phyloP scores from a whole-genome alignment of 2,113 vertebrate species.

The Onychostoma macrolepis region DNA sequence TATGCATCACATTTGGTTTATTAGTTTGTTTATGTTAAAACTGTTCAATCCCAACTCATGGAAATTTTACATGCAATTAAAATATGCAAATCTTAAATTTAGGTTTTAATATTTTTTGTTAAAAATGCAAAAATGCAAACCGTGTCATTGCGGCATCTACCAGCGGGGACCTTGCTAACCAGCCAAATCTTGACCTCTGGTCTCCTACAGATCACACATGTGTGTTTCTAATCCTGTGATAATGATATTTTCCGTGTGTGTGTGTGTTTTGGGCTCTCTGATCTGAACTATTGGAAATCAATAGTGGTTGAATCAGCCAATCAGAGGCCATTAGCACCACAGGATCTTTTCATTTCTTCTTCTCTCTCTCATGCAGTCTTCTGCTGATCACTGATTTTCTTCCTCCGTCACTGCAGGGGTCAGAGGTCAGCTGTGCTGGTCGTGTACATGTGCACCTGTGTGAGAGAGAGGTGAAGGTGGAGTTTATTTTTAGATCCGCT shows the following conservation, averaged over 20 bases:
- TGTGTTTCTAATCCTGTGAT: constrained; percentile 76
- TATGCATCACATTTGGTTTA: too few relatives aligned
- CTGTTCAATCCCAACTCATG: too few relatives aligned
- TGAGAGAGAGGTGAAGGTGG: constrained; percentile 50
- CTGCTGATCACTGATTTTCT: constrained; percentile 1
- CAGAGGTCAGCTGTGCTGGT: neutral
- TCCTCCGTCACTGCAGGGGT: neutral
- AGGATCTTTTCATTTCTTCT: constrained; percentile 43
- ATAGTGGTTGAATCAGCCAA: constrained; percentile 77
- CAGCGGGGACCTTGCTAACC: constrained; percentile 64
- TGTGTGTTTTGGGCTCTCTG: constrained; percentile 59
- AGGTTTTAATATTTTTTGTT: too few relatives aligned
- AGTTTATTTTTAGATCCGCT: constrained; percentile 70
- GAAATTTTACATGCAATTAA: too few relatives aligned
- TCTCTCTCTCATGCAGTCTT: constrained; percentile 30
- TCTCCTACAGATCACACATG: constrained; percentile 41
- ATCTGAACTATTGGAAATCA: constrained; percentile 79
- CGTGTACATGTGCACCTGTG: neutral
- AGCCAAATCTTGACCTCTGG: constrained; percentile 30
- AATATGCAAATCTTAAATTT: too few relatives aligned
- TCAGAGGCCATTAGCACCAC: constrained; percentile 75
- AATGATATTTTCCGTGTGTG: constrained; percentile 77
- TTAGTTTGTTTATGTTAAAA: too few relatives aligned
- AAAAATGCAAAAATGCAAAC: too few relatives aligned
- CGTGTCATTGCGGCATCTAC: constrained; percentile 55